Evolutionary conservation across 2,888 invertebrate genomes (phyloP).

Genomic region (Sesamia inferens): DNA sequence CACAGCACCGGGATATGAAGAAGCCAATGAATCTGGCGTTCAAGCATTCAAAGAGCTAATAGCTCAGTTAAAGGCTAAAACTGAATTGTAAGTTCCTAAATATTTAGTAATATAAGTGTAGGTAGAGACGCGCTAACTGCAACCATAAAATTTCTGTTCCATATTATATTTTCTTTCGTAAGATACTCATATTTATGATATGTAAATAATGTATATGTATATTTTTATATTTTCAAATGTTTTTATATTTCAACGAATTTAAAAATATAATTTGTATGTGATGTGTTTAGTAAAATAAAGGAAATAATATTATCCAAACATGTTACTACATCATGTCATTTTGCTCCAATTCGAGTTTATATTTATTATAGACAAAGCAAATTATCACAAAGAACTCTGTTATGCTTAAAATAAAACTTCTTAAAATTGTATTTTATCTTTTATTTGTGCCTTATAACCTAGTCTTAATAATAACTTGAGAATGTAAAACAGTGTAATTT

Average conservation of each 20-base stretch:
- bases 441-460: slow-evolving; percentile 82
- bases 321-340: neutral
- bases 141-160: neutral
- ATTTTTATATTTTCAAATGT: too few relatives aligned
- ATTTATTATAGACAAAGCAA: slow-evolving; percentile 19
- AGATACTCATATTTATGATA: too few relatives aligned
- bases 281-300: too few relatives aligned
- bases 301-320: neutral
- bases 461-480: slow-evolving; percentile 65
- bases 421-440: slow-evolving; percentile 50
- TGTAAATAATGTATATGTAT: too few relatives aligned
- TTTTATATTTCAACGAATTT: too few relatives aligned
- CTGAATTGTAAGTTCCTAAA: slow-evolving; percentile 64
- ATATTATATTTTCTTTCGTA: neutral
- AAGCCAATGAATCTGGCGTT: slow-evolving; percentile 82
- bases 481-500: slow-evolving; percentile 70
- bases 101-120: neutral
- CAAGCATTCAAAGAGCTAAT: slow-evolving; percentile 78
- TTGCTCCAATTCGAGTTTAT: slow-evolving; percentile 9
- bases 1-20: slow-evolving; percentile 74
- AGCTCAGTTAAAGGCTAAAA: slow-evolving; percentile 65
- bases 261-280: too few relatives aligned
- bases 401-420: slow-evolving; percentile 40
- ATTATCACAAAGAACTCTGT: slow-evolving; percentile 1
- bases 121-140: neutral